phyloP scores from a whole-genome alignment of 2,797 vertebrate species.

The Coccyzus lansbergi region DNA sequence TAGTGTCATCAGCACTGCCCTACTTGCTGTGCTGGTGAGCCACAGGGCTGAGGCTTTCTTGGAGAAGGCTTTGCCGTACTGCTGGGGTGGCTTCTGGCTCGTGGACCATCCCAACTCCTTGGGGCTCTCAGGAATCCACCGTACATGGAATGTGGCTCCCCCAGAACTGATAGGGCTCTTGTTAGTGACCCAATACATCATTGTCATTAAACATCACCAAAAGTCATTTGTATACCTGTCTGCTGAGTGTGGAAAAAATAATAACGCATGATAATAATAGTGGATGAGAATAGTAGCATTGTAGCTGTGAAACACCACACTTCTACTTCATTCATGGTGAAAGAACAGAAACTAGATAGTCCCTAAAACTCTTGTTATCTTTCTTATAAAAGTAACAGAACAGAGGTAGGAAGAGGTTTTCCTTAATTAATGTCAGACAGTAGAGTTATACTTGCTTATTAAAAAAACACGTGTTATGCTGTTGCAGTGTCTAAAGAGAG shows the following conservation, averaged over 20 bases:
- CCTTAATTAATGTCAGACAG: not conserved
- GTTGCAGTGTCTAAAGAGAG: accelerated
- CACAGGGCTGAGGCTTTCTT: not conserved
- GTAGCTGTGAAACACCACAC: not conserved
- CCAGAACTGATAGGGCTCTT: not conserved
- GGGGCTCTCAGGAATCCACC: not conserved
- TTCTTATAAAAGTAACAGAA: not conserved
- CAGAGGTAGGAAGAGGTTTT: not conserved
- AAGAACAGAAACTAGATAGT: not conserved
- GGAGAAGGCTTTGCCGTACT: not conserved
- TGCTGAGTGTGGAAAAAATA: not conserved
- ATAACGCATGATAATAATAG: not conserved
- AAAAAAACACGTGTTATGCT: not conserved
- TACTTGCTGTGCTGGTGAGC: not conserved
- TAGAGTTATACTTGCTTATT: not conserved
- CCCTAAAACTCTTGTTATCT: not conserved
- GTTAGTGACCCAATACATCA: not conserved
- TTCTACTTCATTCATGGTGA: not conserved
- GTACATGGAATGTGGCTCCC: not conserved
- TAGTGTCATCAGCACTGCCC: not conserved
- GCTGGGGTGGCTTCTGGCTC: not conserved
- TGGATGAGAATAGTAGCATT: not conserved
- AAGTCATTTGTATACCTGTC: not conserved
- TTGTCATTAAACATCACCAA: not conserved
- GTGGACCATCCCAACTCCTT: accelerated